Conservation (phyloP, 2,113 vertebrate species). For the Anarrhichthys ocellatus region DNA sequence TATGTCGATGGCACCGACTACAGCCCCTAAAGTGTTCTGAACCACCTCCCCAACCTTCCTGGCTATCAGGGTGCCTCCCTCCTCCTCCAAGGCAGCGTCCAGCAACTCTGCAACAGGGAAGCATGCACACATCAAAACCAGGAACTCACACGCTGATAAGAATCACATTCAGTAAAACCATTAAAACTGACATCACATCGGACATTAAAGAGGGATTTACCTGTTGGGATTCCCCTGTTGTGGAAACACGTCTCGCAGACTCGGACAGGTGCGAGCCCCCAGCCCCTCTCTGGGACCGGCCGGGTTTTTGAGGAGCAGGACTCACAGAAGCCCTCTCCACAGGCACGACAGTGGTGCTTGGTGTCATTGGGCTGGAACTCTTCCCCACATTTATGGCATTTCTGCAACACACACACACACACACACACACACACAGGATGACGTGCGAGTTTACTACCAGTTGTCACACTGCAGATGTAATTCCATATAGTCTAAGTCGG, state of each 20-base stretch:
- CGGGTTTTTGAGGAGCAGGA: constrained; percentile 93
- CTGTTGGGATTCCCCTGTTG: constrained; percentile 86
- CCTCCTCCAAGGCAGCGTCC: constrained; percentile 89
- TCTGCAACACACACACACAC: constrained; percentile 75
- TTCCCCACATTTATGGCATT: constrained; percentile 90
- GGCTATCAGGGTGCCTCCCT: constrained; percentile 93
- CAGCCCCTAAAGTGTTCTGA: constrained; percentile 95
- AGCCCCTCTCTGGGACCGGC: constrained; percentile 96
- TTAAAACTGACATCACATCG: neutral
- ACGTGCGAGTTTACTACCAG: neutral
- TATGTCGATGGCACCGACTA: constrained; percentile 97
- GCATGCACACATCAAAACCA: neutral
- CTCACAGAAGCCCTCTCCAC: constrained; percentile 97
- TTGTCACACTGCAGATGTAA: too few species aligned
- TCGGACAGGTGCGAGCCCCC: constrained; percentile 93
- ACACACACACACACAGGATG: neutral
- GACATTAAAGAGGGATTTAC: constrained; percentile 68
- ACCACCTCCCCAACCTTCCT: constrained; percentile 97
- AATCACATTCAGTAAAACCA: neutral
- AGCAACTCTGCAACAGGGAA: constrained; percentile 84
- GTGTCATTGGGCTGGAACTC: constrained; percentile 94
- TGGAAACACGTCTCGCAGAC: constrained; percentile 96
- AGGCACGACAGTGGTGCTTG: constrained; percentile 98
- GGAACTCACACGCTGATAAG: too few species aligned
- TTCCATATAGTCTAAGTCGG: too few species aligned